A percentile compares a stretch with the other conserved stretches of the same genome.
These are phyloP conservation scores for Cylloceria caligata DNA, from an alignment of 2,888 invertebrate species.

Conservation along the genomic window DNA sequence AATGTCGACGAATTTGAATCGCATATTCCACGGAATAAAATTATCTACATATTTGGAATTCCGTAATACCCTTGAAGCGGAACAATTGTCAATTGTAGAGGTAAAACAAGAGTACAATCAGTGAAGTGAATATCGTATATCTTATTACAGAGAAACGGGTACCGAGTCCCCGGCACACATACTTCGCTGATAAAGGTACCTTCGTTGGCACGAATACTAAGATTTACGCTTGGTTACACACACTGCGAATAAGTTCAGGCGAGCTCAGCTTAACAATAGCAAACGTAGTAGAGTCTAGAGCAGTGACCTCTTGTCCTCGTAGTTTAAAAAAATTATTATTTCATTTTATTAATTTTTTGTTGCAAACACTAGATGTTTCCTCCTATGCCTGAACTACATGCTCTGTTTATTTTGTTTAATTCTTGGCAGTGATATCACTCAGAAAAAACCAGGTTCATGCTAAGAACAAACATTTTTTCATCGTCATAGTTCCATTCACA, in stretches of 20 bases:
- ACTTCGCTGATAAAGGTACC: constrained; percentile 87
- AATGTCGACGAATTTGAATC: no score
- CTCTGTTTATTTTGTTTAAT: not conserved
- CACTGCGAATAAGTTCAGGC: constrained; percentile 52
- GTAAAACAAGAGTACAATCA: not conserved
- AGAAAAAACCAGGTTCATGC: not conserved
- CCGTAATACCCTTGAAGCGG: no score
- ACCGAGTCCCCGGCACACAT: constrained; percentile 84
- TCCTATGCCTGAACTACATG: not conserved
- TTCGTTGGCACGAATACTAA: constrained; percentile 67
- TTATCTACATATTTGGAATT: not conserved
- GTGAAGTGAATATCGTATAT: constrained; percentile 43
- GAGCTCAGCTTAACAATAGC: constrained; percentile 51
- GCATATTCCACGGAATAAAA: constrained; percentile 20
- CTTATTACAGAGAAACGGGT: constrained; percentile 85
- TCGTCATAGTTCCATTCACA: constrained; percentile 6
- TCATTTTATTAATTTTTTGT: not conserved
- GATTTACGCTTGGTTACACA: constrained; percentile 46
- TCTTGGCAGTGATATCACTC: not conserved
- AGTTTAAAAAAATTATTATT: constrained; percentile 3
- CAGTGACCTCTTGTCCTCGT: constrained; percentile 24
- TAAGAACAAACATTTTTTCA: constrained; percentile 8
- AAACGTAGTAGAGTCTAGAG: constrained; percentile 31
- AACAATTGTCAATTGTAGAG: not conserved
- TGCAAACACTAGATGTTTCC: not conserved